Evolutionary conservation across 2,113 vertebrate genomes (phyloP).

Genomic region (Hemicordylus capensis): DNA sequence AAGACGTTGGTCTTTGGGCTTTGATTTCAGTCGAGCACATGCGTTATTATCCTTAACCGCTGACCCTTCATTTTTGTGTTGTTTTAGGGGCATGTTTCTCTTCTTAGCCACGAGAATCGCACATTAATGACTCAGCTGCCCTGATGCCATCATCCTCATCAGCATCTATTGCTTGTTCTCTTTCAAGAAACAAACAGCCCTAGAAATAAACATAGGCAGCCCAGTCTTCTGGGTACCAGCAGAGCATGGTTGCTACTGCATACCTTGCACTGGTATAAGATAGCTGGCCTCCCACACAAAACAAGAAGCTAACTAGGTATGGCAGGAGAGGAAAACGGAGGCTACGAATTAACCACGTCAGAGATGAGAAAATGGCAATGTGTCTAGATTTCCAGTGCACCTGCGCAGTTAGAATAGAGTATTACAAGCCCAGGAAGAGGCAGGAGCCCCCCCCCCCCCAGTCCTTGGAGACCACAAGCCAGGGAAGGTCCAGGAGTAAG

Average conservation of each 20-base stretch:
- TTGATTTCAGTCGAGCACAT: not conserved
- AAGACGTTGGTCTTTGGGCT: slow-evolving; percentile 29
- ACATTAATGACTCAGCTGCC: no score
- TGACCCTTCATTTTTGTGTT: no score
- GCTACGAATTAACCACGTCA: not conserved
- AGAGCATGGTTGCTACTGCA: no score
- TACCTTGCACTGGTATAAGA: no score
- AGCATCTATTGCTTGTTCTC: not conserved
- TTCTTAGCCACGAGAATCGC: not conserved
- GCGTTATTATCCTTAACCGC: not conserved
- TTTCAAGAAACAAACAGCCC: not conserved
- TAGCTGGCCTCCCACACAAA: not conserved
- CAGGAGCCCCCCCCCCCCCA: no score
- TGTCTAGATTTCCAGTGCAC: no score
- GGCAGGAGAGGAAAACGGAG: not conserved
- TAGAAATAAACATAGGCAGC: slow-evolving; percentile 1
- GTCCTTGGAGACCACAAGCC: no score
- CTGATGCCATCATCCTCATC: not conserved
- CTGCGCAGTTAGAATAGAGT: no score
- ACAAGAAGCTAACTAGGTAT: not conserved
- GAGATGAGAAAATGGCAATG: no score
- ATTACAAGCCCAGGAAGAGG: no score
- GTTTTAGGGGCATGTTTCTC: not conserved
- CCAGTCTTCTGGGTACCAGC: not conserved
- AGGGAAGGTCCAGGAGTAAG: no score